These are phyloP conservation scores for Nebria ingens DNA, from an alignment of 1,140 invertebrate genomes.

Conservation along the genomic window DNA sequence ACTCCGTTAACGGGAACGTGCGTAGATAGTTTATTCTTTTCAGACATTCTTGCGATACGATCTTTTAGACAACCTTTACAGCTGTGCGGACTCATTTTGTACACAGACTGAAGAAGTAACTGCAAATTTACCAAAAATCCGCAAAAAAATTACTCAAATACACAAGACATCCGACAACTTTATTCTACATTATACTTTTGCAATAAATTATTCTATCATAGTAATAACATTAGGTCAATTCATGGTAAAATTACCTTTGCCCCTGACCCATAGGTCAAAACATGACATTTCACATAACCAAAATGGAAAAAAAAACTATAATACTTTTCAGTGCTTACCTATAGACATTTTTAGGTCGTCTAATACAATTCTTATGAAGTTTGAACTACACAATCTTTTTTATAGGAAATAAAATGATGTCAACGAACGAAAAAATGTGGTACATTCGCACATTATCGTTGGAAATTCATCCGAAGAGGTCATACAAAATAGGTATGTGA, in stretches of 20 bases:
- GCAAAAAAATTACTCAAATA: background rate
- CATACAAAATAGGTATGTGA: no score
- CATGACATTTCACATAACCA: background rate
- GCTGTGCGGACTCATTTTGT: constrained; percentile 34
- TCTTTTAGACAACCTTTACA: constrained; percentile 32
- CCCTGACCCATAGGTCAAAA: background rate
- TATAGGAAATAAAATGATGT: no score
- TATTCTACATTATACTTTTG: background rate
- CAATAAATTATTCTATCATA: background rate
- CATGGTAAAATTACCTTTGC: background rate
- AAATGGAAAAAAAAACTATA: background rate
- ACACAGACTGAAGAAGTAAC: constrained; percentile 3
- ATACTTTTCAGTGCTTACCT: background rate
- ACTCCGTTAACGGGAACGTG: constrained; percentile 6
- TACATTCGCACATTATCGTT: no score
- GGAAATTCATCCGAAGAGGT: no score
- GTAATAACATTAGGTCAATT: constrained; percentile 1
- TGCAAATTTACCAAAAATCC: background rate
- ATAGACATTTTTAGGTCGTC: constrained; percentile 4
- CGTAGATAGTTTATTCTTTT: constrained; percentile 8
- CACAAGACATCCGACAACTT: background rate
- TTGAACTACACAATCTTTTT: no score
- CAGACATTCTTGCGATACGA: constrained; percentile 15
- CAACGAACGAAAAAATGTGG: no score
- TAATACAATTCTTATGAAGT: no score